Evolutionary conservation across 2,797 vertebrate genomes (phyloP).

Genomic region (Hypotaenidia philippensis): DNA sequence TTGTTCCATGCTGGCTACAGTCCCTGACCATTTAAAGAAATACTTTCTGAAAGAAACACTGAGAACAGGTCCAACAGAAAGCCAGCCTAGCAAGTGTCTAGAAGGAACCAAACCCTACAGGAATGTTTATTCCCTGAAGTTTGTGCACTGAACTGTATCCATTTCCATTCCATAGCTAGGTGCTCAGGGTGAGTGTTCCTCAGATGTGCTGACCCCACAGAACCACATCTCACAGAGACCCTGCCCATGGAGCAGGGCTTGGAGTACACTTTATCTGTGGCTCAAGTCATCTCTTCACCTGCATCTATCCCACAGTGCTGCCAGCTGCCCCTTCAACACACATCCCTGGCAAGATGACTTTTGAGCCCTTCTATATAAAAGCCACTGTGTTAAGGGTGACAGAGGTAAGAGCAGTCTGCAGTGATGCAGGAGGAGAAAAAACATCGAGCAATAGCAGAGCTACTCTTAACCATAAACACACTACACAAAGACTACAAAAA

Average conservation of each 20-base stretch:
- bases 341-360: neutral
- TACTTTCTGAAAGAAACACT: neutral
- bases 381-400: neutral
- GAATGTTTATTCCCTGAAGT: neutral
- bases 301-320: neutral
- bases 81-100: neutral
- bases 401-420: neutral
- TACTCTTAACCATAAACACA: fast-evolving
- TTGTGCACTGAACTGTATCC: neutral
- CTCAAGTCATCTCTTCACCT: neutral
- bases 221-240: neutral
- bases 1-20: neutral
- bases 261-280: neutral
- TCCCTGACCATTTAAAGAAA: neutral
- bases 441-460: neutral
- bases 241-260: neutral
- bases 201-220: neutral
- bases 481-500: neutral
- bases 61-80: neutral
- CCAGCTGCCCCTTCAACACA: neutral
- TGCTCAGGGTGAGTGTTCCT: neutral
- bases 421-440: neutral
- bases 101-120: fast-evolving
- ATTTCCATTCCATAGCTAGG: neutral
- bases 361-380: neutral